Conservation (phyloP, 1,140 invertebrate species). For the Drosophila obscura region DNA sequence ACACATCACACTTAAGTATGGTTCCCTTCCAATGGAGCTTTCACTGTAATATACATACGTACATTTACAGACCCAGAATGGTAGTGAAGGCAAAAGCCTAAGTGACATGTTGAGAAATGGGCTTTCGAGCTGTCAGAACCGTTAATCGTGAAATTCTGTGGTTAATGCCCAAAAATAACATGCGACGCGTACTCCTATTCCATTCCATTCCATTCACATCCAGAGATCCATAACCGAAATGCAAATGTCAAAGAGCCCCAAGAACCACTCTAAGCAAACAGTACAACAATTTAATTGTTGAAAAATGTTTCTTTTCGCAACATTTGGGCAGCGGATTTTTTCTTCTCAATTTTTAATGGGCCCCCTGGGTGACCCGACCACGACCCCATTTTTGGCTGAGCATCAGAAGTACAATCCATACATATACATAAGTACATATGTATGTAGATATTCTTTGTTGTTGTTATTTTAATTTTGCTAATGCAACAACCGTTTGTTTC, state of each 20-base stretch:
- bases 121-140: constrained; percentile 27
- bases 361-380: constrained; percentile 25
- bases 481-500: constrained; percentile 62
- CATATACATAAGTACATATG: not conserved
- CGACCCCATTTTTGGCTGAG: constrained; percentile 35
- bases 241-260: constrained; percentile 43
- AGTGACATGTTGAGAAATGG: constrained; percentile 51
- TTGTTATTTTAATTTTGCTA: constrained; percentile 73
- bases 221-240: constrained; percentile 19
- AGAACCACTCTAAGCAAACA: constrained; percentile 10
- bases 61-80: not conserved
- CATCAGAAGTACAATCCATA: not conserved
- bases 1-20: too few species aligned
- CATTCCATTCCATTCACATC: constrained; percentile 5
- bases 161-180: constrained; percentile 28
- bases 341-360: constrained; percentile 19
- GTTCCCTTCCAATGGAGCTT: not conserved
- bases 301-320: constrained; percentile 25
- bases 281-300: constrained; percentile 44
- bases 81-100: not conserved
- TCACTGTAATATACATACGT: not conserved
- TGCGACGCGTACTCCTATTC: not conserved
- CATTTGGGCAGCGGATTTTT: not conserved
- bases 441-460: constrained; percentile 2
- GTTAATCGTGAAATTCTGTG: constrained; percentile 22